Conservation (phyloP, 2,888 invertebrate species). For the Himalopsyche tibetana region DNA sequence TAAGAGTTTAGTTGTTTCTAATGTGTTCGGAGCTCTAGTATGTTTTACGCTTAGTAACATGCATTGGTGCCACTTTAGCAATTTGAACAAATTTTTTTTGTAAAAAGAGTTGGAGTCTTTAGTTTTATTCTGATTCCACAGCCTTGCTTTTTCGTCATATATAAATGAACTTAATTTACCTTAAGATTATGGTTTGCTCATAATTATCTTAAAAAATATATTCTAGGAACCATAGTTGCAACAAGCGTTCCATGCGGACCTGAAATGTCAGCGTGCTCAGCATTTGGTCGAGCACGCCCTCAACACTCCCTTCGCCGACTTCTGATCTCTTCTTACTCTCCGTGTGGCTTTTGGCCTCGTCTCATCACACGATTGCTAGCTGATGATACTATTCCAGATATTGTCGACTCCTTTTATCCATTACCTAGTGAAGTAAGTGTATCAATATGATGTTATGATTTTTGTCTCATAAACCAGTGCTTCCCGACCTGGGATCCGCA, state of each 20-base stretch:
- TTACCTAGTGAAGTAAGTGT: slow-evolving; percentile 81
- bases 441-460: background rate
- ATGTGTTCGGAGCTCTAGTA: no score
- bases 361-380: slow-evolving; percentile 94
- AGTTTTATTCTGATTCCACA: no score
- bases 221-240: slow-evolving; percentile 60
- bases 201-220: background rate
- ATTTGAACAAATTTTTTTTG: no score
- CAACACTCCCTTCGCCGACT: slow-evolving; percentile 82
- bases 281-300: slow-evolving; percentile 56
- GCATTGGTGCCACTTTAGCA: no score
- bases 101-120: no score
- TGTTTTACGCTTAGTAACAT: no score
- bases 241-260: slow-evolving; percentile 63
- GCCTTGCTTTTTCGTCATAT: no score
- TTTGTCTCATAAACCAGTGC: no score
- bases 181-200: background rate
- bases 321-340: slow-evolving; percentile 96
- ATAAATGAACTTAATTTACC: background rate
- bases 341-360: slow-evolving; percentile 98
- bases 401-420: slow-evolving; percentile 84
- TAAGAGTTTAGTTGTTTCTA: no score
- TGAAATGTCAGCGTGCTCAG: slow-evolving; percentile 69
- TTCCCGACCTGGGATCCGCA: no score
- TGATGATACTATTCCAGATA: slow-evolving; percentile 89